These are phyloP conservation scores for Mirounga angustirostris DNA, from an alignment of 2,113 vertebrate genomes.

Conservation along the genomic window DNA sequence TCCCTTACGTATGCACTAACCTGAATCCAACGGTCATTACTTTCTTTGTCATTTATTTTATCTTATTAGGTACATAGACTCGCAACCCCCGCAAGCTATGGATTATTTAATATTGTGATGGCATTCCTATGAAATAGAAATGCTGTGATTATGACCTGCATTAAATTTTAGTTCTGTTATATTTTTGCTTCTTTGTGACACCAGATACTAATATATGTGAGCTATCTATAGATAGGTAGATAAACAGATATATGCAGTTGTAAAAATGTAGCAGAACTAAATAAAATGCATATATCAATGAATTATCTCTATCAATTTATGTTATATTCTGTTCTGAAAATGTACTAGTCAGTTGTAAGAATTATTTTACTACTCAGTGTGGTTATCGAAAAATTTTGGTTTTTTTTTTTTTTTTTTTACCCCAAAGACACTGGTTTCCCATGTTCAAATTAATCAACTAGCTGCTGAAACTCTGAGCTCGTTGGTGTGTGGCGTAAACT, in stretches of 20 bases:
- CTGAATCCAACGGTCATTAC: neutral
- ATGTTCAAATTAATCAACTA: neutral
- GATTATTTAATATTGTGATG: constrained; percentile 3
- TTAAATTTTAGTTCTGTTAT: constrained; percentile 18
- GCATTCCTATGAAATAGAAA: neutral
- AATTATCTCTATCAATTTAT: neutral
- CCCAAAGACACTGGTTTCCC: neutral
- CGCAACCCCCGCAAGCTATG: neutral
- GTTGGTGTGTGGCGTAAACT: neutral
- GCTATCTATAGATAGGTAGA: neutral
- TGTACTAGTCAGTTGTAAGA: neutral
- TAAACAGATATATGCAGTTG: neutral
- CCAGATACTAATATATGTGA: neutral
- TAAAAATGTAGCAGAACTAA: neutral
- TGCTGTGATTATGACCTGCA: neutral
- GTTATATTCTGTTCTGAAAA: neutral
- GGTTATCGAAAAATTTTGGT: neutral
- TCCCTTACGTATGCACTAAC: neutral
- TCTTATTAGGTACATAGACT: neutral
- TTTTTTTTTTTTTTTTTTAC: neutral
- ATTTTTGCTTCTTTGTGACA: neutral
- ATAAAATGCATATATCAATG: neutral
- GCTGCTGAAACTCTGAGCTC: neutral
- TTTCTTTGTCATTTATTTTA: constrained; percentile 36
- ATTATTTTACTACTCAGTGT: neutral